Evolutionary conservation across 2,888 invertebrate species (phyloP).

Genomic region (Amblyjoppa proteus): DNA sequence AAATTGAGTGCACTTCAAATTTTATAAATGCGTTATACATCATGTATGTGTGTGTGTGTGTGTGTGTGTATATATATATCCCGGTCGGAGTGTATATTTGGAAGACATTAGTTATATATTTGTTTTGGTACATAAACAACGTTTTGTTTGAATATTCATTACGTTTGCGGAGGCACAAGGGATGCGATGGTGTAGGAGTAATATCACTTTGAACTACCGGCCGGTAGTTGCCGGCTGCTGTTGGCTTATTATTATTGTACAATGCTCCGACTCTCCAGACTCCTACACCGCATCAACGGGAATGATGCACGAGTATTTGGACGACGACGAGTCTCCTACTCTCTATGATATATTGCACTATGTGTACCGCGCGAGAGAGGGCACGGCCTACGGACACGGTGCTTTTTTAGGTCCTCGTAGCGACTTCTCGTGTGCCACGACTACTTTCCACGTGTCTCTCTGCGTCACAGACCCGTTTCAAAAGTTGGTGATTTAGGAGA

Average conservation of each 20-base stretch:
- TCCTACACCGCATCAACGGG: constrained; percentile 66
- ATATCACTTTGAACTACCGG: constrained; percentile 65
- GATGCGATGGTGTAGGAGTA: constrained; percentile 54
- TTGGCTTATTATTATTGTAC: constrained; percentile 66
- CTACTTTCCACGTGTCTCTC: constrained; percentile 65
- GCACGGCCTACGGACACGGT: constrained; percentile 49
- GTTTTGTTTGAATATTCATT: constrained; percentile 65
- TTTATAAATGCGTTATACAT: constrained; percentile 7
- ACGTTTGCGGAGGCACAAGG: constrained; percentile 41
- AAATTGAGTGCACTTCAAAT: constrained; percentile 4
- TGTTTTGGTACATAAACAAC: constrained; percentile 46
- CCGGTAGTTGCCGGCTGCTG: constrained; percentile 64
- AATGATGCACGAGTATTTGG: constrained; percentile 70
- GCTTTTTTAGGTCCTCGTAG: constrained; percentile 57
- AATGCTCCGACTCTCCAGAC: constrained; percentile 63
- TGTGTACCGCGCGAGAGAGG: constrained; percentile 52
- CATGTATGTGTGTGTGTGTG: neutral
- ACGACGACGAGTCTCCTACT: constrained; percentile 59
- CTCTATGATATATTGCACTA: constrained; percentile 67
- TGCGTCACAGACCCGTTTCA: constrained; percentile 61
- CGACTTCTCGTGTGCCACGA: constrained; percentile 39
- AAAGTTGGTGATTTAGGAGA: constrained; percentile 63
- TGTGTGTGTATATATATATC: neutral
- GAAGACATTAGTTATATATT: constrained; percentile 38
- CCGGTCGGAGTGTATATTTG: neutral